A percentile compares a stretch with the other conserved stretches of the same genome.
Evolutionary conservation across 2,113 vertebrate genomes (phyloP).

Genomic region (Globicephala melas): DNA sequence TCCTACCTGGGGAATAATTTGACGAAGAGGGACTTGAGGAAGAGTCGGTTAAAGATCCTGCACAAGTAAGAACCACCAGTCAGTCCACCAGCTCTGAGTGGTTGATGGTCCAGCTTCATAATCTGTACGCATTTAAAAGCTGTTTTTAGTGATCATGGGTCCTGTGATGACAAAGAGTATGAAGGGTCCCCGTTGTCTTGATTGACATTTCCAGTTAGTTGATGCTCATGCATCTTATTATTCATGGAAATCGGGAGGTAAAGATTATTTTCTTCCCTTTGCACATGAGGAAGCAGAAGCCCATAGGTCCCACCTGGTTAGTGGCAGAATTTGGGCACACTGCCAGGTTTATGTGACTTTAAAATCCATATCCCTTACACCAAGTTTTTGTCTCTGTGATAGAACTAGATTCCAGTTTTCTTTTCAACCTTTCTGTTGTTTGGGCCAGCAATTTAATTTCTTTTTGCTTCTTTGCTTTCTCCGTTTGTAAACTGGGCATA

Average conservation of each 20-base stretch:
- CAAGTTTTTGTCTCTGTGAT: not conserved
- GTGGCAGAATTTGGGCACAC: not conserved
- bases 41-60: not conserved
- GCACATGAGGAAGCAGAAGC: not conserved
- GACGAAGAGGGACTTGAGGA: not conserved
- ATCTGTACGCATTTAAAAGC: not conserved
- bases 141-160: not conserved
- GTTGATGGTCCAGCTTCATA: not conserved
- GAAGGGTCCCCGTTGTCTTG: not conserved
- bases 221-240: not conserved
- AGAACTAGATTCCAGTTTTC: not conserved
- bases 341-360: not conserved
- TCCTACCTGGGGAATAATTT: not conserved
- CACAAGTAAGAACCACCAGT: not conserved
- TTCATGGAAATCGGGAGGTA: not conserved
- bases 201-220: not conserved
- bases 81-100: not conserved
- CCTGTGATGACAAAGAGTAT: not conserved
- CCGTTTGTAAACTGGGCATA: not conserved
- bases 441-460: not conserved
- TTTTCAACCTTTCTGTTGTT: not conserved
- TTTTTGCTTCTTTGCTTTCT: constrained; percentile 1
- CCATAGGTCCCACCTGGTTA: not conserved
- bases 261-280: not conserved
- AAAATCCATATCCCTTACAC: not conserved